phyloP scores from a whole-genome alignment of 1,140 invertebrate genomes.

The Sinonovacula constricta region DNA sequence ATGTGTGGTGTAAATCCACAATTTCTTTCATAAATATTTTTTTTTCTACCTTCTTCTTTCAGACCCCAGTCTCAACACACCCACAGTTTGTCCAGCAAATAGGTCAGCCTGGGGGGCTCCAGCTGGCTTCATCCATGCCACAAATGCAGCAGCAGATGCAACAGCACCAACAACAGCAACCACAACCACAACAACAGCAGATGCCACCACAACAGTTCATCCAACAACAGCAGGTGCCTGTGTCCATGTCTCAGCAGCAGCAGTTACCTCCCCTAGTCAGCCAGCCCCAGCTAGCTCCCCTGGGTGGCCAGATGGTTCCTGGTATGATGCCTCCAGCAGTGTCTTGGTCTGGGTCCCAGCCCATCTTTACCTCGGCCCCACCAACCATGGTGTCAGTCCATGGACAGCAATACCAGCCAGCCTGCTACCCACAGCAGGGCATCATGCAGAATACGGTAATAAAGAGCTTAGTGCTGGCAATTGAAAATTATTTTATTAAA shows the following conservation, averaged over 20 bases:
- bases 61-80: constrained; percentile 36
- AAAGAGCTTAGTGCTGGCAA: too few species aligned
- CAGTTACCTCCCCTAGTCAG: neutral
- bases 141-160: too few species aligned
- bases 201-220: neutral
- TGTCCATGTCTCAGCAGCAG: constrained; percentile 1
- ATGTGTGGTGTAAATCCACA: neutral
- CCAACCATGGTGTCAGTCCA: neutral
- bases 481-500: too few species aligned
- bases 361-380: neutral
- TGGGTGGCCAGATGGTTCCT: too few species aligned
- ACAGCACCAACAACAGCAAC: constrained; percentile 48
- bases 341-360: neutral
- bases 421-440: neutral
- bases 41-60: constrained; percentile 6
- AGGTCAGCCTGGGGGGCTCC: constrained; percentile 42
- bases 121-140: constrained; percentile 30
- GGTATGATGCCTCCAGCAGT: neutral
- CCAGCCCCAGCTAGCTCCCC: constrained; percentile 1
- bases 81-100: constrained; percentile 51
- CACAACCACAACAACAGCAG: constrained; percentile 19
- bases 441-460: too few species aligned
- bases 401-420: neutral
- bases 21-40: constrained; percentile 2
- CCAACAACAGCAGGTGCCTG: constrained; percentile 23